These are phyloP conservation scores for Cynopterus brachyotis DNA, from an alignment of 2,113 vertebrate genomes.

Conservation along the genomic window DNA sequence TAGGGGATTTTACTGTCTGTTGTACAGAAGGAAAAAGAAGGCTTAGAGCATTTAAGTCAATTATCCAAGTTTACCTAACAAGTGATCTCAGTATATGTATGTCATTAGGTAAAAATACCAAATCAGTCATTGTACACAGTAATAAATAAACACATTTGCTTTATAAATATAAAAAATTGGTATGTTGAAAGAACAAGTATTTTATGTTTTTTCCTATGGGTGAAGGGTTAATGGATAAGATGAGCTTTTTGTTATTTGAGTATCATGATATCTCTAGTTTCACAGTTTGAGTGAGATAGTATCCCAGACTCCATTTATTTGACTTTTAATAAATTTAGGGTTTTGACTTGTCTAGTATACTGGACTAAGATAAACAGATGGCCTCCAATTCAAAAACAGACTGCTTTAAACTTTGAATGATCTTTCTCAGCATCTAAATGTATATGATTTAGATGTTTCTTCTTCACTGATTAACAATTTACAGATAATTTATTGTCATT, in stretches of 20 bases:
- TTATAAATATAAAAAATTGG: not conserved
- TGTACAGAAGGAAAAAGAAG: not conserved
- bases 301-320: not conserved
- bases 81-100: not conserved
- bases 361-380: not conserved
- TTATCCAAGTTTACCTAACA: not conserved
- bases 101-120: constrained; percentile 11
- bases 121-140: not conserved
- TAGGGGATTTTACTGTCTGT: not conserved
- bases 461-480: not conserved
- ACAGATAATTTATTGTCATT: constrained; percentile 10
- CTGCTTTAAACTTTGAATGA: not conserved
- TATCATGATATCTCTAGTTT: not conserved
- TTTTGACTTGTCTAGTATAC: not conserved
- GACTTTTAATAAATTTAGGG: not conserved
- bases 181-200: constrained; percentile 38
- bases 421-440: not conserved
- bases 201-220: not conserved
- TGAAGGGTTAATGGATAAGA: not conserved
- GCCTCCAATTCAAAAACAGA: not conserved
- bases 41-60: not conserved
- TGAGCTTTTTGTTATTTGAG: not conserved
- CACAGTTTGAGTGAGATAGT: not conserved
- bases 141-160: constrained; percentile 37
- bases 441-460: not conserved